A percentile compares a stretch with the other conserved stretches of the same genome.
phyloP scores from a whole-genome alignment of 2,888 invertebrate species.

The Lepidochrysops patricia region DNA sequence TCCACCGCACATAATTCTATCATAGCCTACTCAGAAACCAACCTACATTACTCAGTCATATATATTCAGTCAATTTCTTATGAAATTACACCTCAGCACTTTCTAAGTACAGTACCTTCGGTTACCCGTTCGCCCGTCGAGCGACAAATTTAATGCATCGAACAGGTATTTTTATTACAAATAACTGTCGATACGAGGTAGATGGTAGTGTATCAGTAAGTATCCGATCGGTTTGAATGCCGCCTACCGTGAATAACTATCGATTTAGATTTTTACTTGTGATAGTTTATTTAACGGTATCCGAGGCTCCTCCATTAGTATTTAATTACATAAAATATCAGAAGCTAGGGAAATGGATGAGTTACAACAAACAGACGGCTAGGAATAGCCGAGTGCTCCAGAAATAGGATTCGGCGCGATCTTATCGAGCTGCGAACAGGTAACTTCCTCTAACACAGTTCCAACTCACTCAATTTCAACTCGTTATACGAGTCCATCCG shows the following conservation, averaged over 20 bases:
- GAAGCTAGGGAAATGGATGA: constrained; percentile 29
- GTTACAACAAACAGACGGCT: constrained; percentile 31
- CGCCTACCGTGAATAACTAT: constrained; percentile 37
- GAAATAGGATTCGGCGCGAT: constrained; percentile 9
- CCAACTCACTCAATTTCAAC: constrained; percentile 63
- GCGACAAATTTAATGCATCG: background rate
- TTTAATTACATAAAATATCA: constrained; percentile 43
- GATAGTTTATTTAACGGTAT: constrained; percentile 37
- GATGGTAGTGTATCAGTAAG: constrained; percentile 40
- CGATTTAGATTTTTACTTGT: constrained; percentile 36
- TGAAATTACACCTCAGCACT: constrained; percentile 61
- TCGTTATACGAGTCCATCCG: constrained; percentile 35
- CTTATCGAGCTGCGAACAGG: constrained; percentile 32
- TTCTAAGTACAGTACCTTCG: constrained; percentile 61
- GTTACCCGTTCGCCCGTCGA: constrained; percentile 36
- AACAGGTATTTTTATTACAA: constrained; percentile 25
- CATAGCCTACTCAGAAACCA: constrained; percentile 67
- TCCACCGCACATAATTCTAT: constrained; percentile 64
- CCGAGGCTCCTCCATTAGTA: constrained; percentile 40
- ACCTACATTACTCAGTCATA: constrained; percentile 73
- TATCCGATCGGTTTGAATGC: constrained; percentile 30
- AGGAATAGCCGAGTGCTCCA: constrained; percentile 6
- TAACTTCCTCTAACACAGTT: constrained; percentile 60
- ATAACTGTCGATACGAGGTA: constrained; percentile 26
- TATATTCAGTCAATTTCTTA: constrained; percentile 70